These are phyloP conservation scores for Listrodromus nycthemerus DNA, from an alignment of 2,888 invertebrate species.

Conservation along the genomic window DNA sequence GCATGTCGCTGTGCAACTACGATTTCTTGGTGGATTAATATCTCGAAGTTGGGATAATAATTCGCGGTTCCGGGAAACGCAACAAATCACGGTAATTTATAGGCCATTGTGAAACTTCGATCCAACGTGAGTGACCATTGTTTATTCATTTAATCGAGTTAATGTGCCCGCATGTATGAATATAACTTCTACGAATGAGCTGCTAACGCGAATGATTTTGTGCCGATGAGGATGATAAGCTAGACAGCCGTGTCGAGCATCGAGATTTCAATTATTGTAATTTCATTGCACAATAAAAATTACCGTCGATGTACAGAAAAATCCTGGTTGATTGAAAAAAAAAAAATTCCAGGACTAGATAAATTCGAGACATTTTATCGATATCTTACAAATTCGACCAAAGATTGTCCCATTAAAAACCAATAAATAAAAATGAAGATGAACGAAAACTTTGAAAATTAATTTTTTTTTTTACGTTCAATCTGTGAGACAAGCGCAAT, in stretches of 20 bases:
- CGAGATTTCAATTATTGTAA: neutral
- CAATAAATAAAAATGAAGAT: no score
- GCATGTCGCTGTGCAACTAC: neutral
- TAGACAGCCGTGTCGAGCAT: neutral
- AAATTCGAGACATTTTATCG: no score
- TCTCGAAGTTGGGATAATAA: constrained; percentile 34
- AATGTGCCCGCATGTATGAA: constrained; percentile 30
- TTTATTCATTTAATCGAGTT: constrained; percentile 42
- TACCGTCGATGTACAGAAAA: neutral
- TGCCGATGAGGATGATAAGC: constrained; percentile 25
- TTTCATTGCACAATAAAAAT: neutral
- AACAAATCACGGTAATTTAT: constrained; percentile 63
- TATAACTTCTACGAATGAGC: constrained; percentile 40
- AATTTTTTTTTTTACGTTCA: no score
- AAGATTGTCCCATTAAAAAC: no score
- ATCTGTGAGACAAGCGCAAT: no score
- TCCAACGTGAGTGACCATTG: constrained; percentile 25
- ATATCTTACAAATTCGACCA: no score
- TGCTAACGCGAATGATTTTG: constrained; percentile 18
- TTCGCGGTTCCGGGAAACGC: constrained; percentile 49
- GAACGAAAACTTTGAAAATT: no score
- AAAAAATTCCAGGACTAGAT: no score
- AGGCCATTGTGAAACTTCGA: constrained; percentile 28
- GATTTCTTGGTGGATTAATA: constrained; percentile 17
- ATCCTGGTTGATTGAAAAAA: neutral